A percentile compares a stretch with the other conserved stretches of the same genome.
These are phyloP conservation scores for Porites lutea DNA, from an alignment of 64 coral and sea anemone species.

Conservation along the genomic window DNA sequence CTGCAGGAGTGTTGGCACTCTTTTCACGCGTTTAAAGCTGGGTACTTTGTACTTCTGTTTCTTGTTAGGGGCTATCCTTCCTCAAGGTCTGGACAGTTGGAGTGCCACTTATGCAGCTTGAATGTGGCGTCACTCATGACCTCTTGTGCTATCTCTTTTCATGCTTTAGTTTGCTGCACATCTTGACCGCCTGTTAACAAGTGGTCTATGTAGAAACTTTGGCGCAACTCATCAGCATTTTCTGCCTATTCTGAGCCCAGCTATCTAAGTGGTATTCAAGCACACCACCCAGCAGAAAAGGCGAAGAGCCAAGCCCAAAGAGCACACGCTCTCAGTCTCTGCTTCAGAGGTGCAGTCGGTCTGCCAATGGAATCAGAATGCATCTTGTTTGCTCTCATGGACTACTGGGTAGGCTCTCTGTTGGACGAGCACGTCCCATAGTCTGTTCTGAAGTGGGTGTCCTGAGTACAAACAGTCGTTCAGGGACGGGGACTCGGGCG, in stretches of 20 bases:
- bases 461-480: constrained; percentile 69
- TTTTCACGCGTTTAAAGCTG: constrained; percentile 4
- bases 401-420: constrained; percentile 33
- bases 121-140: constrained; percentile 58
- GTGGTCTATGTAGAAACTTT: constrained; percentile 55
- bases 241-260: constrained; percentile 50
- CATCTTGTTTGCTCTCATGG: not conserved
- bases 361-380: constrained; percentile 13
- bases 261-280: constrained; percentile 52
- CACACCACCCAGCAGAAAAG: constrained; percentile 45
- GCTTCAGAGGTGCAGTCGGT: constrained; percentile 1
- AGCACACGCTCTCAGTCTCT: constrained; percentile 19
- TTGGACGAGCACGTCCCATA: constrained; percentile 14
- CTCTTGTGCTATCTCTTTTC: constrained; percentile 35
- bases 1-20: not conserved
- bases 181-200: constrained; percentile 43
- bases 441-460: constrained; percentile 31
- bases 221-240: not conserved
- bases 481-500: constrained; percentile 9
- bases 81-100: not conserved
- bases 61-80: not conserved
- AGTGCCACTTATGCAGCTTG: constrained; percentile 45
- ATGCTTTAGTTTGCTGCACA: constrained; percentile 13
- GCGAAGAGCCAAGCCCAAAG: constrained; percentile 26
- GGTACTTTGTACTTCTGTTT: constrained; percentile 1